These are phyloP conservation scores for Psilopsiagon aurifrons DNA, from an alignment of 2,113 vertebrate species.

Conservation along the genomic window DNA sequence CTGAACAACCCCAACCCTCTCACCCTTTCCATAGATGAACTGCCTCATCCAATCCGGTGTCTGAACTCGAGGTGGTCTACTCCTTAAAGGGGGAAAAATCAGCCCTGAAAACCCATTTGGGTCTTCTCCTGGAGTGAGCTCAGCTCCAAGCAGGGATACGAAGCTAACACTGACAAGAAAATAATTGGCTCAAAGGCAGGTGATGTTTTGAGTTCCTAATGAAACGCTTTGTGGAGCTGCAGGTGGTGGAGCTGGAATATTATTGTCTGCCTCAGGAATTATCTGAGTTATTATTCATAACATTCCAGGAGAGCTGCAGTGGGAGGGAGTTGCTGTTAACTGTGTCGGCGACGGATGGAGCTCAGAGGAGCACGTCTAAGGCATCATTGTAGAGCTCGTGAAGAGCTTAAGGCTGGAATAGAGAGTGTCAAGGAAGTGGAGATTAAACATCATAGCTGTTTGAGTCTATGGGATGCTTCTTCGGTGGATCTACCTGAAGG, in stretches of 20 bases:
- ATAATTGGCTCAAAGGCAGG: neutral
- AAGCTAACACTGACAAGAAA: neutral
- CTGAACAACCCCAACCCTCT: neutral
- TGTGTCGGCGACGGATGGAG: neutral
- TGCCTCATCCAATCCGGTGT: neutral
- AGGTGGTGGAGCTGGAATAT: neutral
- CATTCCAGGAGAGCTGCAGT: neutral
- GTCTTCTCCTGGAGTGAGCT: fast-evolving
- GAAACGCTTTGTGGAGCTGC: neutral
- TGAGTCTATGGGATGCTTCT: neutral
- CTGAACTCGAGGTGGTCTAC: neutral
- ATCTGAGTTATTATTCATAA: neutral
- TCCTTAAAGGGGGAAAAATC: neutral
- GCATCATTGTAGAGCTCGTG: fast-evolving
- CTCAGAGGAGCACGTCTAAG: neutral
- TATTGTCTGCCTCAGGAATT: neutral
- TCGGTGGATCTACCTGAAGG: neutral
- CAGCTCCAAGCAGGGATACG: neutral
- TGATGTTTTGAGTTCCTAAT: neutral
- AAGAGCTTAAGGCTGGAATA: neutral
- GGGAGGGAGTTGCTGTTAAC: neutral
- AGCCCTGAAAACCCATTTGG: neutral
- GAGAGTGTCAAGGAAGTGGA: neutral
- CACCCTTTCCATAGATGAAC: neutral
- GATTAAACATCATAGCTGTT: neutral